Evolutionary conservation across 2,888 invertebrate species (phyloP), one percentile per base, ranked within the genome.

Genomic region (Endomychus coccineus): DNA sequence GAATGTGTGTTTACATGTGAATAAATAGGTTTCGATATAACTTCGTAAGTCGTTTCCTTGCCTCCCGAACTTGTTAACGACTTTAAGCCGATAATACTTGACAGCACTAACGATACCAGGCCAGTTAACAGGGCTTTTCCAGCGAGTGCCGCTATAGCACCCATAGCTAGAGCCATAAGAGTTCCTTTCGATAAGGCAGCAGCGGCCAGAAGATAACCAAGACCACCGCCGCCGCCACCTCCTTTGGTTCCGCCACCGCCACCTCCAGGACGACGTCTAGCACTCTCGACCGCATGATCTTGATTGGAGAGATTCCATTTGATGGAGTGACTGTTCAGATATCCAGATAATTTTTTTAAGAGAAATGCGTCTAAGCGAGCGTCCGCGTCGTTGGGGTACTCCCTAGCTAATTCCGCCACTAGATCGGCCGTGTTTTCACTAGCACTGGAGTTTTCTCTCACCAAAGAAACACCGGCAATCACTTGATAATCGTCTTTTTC

Each of bases 91-190:
- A 83, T 71, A 36, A 84, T 75, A 0, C 79, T 80, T 0, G 85
- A 81, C 0, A 86, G 66, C 45, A 84, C 74, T 1, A 86, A 68
- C 0, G 86, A 83, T 74, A 86, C 78, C 39, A 86, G 59, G 1
- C 80, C 83, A 0, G 84, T 81, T 78, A 85, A 80, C 11, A 86
- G 59, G 0, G 86, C 86, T 59, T 86, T 86, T n/a, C 85, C 85
- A 5, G 86, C 85, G 15, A 86, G 65, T 34, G 83, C 65, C 0
- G 85, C 84, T 4, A 86, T 62, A 0, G 76, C 83, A 4, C 81
- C 83, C 33, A 85, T 19, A 3, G 40, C 40, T 13, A 36, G 6
- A 0, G 83, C 78, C 60, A 80, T 73, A 1, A 85, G 58, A 2
- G 83, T 83, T 44, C 83, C 82, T 70, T 71, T 73, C 66, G 73